Conservation (phyloP, 2,113 vertebrate species). For the Ochotona curzoniae region DNA sequence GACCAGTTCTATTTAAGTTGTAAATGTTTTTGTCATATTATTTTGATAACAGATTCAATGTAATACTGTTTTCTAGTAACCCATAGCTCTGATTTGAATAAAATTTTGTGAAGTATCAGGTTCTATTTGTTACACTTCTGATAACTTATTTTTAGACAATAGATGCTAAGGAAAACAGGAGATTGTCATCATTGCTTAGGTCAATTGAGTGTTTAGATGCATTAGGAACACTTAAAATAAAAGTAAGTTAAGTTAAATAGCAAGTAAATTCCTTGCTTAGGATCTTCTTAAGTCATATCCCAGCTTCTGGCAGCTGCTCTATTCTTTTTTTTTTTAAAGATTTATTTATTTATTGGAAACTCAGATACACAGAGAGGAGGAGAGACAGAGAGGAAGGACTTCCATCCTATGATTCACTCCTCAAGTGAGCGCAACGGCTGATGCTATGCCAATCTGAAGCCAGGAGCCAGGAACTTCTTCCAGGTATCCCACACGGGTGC, state of each 20-base stretch:
- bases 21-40: slow-evolving; percentile 18
- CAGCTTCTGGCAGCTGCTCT: neutral
- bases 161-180: neutral
- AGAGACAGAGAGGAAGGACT: too few species aligned
- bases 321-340: too few species aligned
- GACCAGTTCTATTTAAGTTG: slow-evolving; percentile 9
- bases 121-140: neutral
- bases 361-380: too few species aligned
- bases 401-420: too few species aligned
- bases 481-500: too few species aligned
- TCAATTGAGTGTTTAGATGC: neutral
- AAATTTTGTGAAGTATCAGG: neutral
- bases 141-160: slow-evolving; percentile 30
- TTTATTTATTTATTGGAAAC: too few species aligned
- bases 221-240: neutral
- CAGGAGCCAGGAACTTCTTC: too few species aligned
- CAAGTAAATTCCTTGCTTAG: neutral
- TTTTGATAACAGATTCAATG: neutral
- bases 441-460: too few species aligned
- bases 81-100: neutral
- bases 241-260: neutral
- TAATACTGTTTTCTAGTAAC: slow-evolving; percentile 25
- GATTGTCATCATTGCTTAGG: neutral
- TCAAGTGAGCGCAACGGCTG: too few species aligned
- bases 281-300: neutral